phyloP scores from a whole-genome alignment of 2,888 invertebrate species.

The Caenorhabditis imperialis region DNA sequence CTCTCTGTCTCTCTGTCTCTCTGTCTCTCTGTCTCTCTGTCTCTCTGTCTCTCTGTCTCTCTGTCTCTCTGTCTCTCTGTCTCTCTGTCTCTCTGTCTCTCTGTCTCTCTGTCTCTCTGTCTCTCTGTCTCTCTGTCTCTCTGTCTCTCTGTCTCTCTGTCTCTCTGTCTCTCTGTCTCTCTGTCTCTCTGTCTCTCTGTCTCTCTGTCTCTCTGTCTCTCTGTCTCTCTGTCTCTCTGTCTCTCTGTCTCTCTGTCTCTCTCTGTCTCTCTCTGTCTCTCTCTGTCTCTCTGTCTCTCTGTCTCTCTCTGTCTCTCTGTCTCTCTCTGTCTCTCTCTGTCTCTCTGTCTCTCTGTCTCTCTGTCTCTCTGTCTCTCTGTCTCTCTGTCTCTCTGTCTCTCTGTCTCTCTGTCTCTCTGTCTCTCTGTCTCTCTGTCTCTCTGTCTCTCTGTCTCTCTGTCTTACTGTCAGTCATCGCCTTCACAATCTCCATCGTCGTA shows the following conservation, averaged over 20 bases:
- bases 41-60: neutral
- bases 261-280: neutral
- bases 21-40: neutral
- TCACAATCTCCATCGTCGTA: slow-evolving; percentile 18
- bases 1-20: neutral
- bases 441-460: neutral
- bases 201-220: too few relatives aligned
- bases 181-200: neutral
- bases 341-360: too few relatives aligned
- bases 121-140: neutral
- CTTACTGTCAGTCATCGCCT: slow-evolving; percentile 37
- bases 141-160: neutral
- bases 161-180: neutral
- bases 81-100: too few relatives aligned
- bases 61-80: neutral
- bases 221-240: neutral
- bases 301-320: neutral
- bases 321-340: too few relatives aligned
- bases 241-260: neutral
- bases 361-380: neutral
- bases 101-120: neutral
- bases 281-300: neutral
- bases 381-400: neutral
- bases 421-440: neutral
- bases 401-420: neutral